A percentile compares a stretch with the other conserved stretches of the same genome.
These are phyloP conservation scores for Aelia acuminata DNA, from an alignment of 2,888 invertebrate species.

Conservation along the genomic window DNA sequence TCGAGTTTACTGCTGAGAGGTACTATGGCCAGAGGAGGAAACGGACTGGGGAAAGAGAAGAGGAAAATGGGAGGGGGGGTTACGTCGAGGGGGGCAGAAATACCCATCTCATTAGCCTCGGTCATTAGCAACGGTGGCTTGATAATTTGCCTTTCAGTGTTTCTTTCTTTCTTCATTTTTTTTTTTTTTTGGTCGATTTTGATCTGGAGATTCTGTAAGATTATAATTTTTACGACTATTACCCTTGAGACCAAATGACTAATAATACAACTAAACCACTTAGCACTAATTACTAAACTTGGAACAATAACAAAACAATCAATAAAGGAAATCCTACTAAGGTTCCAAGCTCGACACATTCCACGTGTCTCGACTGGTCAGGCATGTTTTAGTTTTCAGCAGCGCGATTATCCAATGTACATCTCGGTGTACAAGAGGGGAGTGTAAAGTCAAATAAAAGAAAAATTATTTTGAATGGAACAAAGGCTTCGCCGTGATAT, in stretches of 20 bases:
- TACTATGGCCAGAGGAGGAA: slow-evolving; percentile 6
- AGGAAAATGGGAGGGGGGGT: slow-evolving; percentile 12
- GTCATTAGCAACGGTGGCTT: slow-evolving; percentile 1
- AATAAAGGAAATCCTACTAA: no score
- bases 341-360: no score
- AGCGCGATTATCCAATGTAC: no score
- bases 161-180: background rate
- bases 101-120: background rate
- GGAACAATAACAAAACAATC: no score
- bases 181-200: background rate
- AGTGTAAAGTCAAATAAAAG: no score
- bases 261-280: no score
- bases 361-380: no score
- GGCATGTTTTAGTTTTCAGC: no score
- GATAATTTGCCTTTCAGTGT: background rate
- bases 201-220: background rate
- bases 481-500: no score
- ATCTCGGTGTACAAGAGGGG: no score
- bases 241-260: background rate
- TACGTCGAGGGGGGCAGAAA: background rate
- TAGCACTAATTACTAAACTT: no score
- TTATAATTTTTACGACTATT: background rate
- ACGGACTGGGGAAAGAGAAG: slow-evolving; percentile 35
- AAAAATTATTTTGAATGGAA: no score
- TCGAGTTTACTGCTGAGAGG: slow-evolving; percentile 17